Base-by-base conservation (phyloP, 2,113 vertebrate genomes). In the Bubo blakistoni region DNA sequence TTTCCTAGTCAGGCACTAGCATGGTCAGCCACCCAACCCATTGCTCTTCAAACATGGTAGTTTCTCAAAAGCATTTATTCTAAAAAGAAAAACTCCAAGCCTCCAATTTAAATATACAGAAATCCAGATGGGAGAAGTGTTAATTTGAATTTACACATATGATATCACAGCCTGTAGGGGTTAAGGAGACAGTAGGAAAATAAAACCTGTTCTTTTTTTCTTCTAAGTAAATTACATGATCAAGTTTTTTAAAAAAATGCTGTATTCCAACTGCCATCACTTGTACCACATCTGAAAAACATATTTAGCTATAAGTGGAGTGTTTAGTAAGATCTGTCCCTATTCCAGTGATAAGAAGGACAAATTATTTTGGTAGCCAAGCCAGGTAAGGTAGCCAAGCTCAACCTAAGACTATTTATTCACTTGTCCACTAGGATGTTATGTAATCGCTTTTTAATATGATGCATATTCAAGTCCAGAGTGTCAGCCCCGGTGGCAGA, bases 111-210 rank as follows among this genome's bases (percentile, higher is more conserved):
- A 88, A 93, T 83, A 80, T 52, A 89, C 22, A 69, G 81, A 88
- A 95, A 79, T 96, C 34, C 83, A 89, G 88, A 65, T 80, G 61
- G 69, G 36, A 91, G 40, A 92, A 94, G 80, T 85, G 69, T 72
- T 94, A 44, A 69, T 92, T 71, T 96, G 79, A 96, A 90, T 86
- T 93, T 86, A 77, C 76, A 92, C 59, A 36, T 90, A 26, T 1
- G 1, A 16, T 88, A 78, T 81, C 86, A 88, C 40, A 97, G 73
- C 57, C 80, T 65, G 57, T 69, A 79, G 83, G 65, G 44, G 44
- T 72, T 89, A 89, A 88, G 38, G 34, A 93, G 42, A 78, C 88
- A 32, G 49, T 16, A 76, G 44, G 38, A 84, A 88, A 92, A 89
- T 71, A 67, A 91, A 90, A 81, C 16, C 19, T 92, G 16, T 40